A percentile compares a stretch with the other conserved stretches of the same genome.
Conservation (phyloP, 1,140 invertebrate species). For the Spodoptera litura region DNA sequence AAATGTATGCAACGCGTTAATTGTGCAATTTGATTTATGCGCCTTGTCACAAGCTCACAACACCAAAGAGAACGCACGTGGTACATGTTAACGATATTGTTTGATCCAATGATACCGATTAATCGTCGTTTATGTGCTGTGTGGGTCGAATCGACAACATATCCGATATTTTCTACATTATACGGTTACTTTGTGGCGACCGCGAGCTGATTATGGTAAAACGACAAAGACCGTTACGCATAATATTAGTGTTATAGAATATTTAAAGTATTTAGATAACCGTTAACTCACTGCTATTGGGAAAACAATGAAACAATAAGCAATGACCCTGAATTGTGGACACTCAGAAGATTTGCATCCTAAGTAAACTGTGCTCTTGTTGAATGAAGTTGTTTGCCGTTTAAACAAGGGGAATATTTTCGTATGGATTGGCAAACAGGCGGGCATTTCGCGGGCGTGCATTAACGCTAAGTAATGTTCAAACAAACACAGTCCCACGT, state of each 20-base stretch:
- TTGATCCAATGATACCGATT: constrained; percentile 47
- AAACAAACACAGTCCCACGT: constrained; percentile 56
- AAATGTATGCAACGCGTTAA: constrained; percentile 53
- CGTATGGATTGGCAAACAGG: constrained; percentile 40
- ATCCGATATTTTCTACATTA: constrained; percentile 49
- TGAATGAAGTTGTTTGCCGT: constrained; percentile 40
- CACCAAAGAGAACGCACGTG: constrained; percentile 45
- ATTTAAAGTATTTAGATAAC: constrained; percentile 50
- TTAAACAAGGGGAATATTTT: constrained; percentile 43
- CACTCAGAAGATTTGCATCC: constrained; percentile 44
- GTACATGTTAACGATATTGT: constrained; percentile 44
- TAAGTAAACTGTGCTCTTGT: constrained; percentile 46
- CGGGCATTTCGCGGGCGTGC: constrained; percentile 53
- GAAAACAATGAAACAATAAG: constrained; percentile 56
- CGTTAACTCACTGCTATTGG: constrained; percentile 49
- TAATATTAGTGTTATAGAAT: constrained; percentile 55
- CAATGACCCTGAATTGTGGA: constrained; percentile 38
- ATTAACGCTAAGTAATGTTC: constrained; percentile 53
- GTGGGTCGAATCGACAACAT: constrained; percentile 54
- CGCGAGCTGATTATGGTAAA: constrained; percentile 49
- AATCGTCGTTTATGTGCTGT: constrained; percentile 51
- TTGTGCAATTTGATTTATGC: constrained; percentile 69
- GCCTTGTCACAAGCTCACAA: constrained; percentile 47
- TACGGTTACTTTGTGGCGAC: constrained; percentile 39
- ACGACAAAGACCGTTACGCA: constrained; percentile 61